Evolutionary conservation across 2,797 vertebrate species (phyloP), one percentile per base, ranked within the genome.

Genomic region (Odontamblyopus rebecca): DNA sequence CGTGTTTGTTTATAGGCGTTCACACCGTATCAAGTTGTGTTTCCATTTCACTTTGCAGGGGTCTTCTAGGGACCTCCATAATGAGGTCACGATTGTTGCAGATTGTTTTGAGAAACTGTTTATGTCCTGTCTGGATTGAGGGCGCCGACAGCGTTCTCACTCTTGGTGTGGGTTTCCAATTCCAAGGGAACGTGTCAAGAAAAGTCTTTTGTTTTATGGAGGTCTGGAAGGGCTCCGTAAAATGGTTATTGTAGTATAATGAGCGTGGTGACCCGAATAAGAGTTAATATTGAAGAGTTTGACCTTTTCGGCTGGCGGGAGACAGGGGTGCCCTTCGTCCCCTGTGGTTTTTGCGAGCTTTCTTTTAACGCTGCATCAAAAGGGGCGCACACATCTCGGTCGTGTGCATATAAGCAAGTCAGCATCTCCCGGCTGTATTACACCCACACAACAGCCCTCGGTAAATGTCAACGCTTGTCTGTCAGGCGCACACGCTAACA

Each of bases 201-300:
- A 71, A 63, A 68, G 72, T 68, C 71, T 70, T 54, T 66, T 65
- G 78, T 81, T 19, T 38, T 65, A 78, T 54, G 54, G 26, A n/a
- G 53, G 48, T 62, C 70, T 56, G 72, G 60, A 57, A 23, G 54
- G 50, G 27, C 16, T 72, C 71, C 60, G 72, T 89, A 88, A 91
- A 90, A 91, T 85, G 89, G 89, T 91, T 91, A 91, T 90, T 91
- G 87, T 91, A 89, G 85, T 67, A 23, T 91, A 90, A 93, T 91
- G 84, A 83, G 86, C 77, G 77, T 83, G 90, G 82, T 74, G 90
- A 92, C 91, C 89, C 72, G 77, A 90, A 75, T 77, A 68, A 48
- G 75, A 88, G 85, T 89, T 90, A 89, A 90, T 88, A 89, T 90
- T 88, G 83, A 91, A 71, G 89, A 88, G 87, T 85, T 89, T 93